These are phyloP conservation scores for Gadus chalcogrammus DNA, from an alignment of 2,113 vertebrate genomes.

Conservation along the genomic window DNA sequence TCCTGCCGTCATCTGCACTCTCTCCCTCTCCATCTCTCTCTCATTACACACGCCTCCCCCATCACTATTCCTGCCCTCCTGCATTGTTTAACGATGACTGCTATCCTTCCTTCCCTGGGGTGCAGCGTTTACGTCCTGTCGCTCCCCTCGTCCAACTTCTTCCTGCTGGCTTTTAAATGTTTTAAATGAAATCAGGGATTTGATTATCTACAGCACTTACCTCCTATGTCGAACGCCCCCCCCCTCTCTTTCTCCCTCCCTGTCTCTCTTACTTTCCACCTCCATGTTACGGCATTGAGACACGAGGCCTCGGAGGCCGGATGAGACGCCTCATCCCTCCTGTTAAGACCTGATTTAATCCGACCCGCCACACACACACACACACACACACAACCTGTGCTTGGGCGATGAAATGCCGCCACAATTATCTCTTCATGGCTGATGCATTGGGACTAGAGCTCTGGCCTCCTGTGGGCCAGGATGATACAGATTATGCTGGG, in stretches of 20 bases:
- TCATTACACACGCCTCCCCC: neutral
- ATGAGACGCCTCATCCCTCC: slow-evolving; percentile 43
- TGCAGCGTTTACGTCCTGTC: slow-evolving; percentile 13
- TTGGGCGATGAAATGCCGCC: slow-evolving; percentile 55
- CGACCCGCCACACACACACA: slow-evolving; percentile 50
- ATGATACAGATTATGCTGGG: slow-evolving; percentile 57
- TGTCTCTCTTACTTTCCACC: slow-evolving; percentile 48
- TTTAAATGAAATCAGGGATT: slow-evolving; percentile 41
- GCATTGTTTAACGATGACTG: neutral
- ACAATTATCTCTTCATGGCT: slow-evolving; percentile 66
- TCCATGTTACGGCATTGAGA: slow-evolving; percentile 46
- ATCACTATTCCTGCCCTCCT: slow-evolving; percentile 1
- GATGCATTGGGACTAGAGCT: slow-evolving; percentile 61
- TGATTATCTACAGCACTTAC: slow-evolving; percentile 25
- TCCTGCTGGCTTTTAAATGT: slow-evolving; percentile 8
- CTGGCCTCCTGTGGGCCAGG: slow-evolving; percentile 43
- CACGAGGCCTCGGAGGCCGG: slow-evolving; percentile 29
- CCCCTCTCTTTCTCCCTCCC: slow-evolving; percentile 9
- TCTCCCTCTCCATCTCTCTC: neutral
- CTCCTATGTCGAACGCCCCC: neutral
- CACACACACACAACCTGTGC: slow-evolving; percentile 55
- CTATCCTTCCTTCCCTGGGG: slow-evolving; percentile 21
- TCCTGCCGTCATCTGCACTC: neutral
- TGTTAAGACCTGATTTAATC: slow-evolving; percentile 58
- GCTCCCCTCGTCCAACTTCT: slow-evolving; percentile 9